Evolutionary conservation across 1,140 invertebrate genomes (phyloP).

Genomic region (Drosophila yakuba): DNA sequence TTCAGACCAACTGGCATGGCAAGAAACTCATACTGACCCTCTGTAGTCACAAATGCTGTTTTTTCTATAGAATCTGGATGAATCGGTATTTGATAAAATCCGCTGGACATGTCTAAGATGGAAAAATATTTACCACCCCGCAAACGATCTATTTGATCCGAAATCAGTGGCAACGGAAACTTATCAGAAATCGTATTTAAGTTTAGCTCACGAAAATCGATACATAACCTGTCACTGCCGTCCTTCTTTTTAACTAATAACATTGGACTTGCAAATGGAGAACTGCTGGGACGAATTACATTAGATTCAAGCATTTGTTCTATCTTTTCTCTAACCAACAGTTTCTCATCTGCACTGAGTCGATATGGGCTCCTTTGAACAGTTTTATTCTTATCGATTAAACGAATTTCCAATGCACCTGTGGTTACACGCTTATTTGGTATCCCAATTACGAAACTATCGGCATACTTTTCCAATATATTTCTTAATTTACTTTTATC

Average conservation of each 20-base stretch:
- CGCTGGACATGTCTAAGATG: not conserved
- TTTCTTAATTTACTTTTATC: not conserved
- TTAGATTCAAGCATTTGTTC: not conserved
- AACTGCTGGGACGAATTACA: not conserved
- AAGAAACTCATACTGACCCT: too few relatives aligned
- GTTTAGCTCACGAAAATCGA: not conserved
- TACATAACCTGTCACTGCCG: not conserved
- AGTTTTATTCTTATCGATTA: too few relatives aligned
- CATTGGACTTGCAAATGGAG: not conserved
- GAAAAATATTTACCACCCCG: not conserved
- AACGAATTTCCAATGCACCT: not conserved
- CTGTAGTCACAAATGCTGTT: not conserved
- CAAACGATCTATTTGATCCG: not conserved
- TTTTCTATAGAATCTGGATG: not conserved
- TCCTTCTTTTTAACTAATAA: not conserved
- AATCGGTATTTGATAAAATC: constrained; percentile 1
- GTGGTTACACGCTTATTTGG: not conserved
- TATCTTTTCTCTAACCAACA: not conserved
- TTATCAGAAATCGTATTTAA: not conserved
- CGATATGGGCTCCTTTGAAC: not conserved
- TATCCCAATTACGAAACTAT: not conserved
- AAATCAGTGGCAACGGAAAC: not conserved
- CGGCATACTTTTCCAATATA: too few relatives aligned
- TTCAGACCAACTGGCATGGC: too few relatives aligned
- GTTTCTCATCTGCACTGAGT: not conserved